Percentiles rank a stretch among this genome's conserved stretches.
phyloP scores from a whole-genome alignment of 2,797 vertebrate genomes.

The Xenentodon cancila region DNA sequence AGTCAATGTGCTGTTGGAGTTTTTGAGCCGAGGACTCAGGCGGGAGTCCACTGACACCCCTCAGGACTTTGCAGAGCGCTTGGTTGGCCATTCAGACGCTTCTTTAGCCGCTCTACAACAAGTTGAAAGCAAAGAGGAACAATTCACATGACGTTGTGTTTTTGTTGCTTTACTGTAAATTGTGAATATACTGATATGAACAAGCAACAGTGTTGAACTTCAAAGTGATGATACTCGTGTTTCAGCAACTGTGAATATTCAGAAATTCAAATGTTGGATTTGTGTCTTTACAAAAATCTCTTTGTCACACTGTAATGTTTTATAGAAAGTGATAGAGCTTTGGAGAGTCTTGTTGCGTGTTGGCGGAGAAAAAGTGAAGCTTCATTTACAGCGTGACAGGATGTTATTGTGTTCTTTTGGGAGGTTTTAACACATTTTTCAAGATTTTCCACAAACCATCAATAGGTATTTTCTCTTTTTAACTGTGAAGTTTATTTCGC shows the following conservation, averaged over 20 bases:
- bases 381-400: not conserved
- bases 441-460: not conserved
- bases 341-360: constrained; percentile 20
- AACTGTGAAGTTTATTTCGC: not conserved
- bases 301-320: constrained; percentile 31
- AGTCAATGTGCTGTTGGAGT: constrained; percentile 24
- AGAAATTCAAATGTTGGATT: constrained; percentile 63
- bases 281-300: constrained; percentile 63
- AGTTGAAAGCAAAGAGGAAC: constrained; percentile 28
- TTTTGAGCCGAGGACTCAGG: constrained; percentile 23
- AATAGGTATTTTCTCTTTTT: constrained; percentile 1
- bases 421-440: constrained; percentile 6
- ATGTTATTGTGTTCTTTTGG: not conserved
- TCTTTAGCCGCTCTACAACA: constrained; percentile 26
- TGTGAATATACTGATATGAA: constrained; percentile 53
- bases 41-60: constrained; percentile 38
- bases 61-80: constrained; percentile 52
- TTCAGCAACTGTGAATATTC: constrained; percentile 71
- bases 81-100: constrained; percentile 39
- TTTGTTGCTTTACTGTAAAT: constrained; percentile 48
- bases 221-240: constrained; percentile 52
- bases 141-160: constrained; percentile 27
- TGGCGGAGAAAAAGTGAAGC: not conserved
- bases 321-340: constrained; percentile 5
- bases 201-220: constrained; percentile 49